Percentiles rank a stretch among this genome's conserved stretches.
These are phyloP conservation scores for Gadopsis marmoratus DNA, from an alignment of 2,797 vertebrate genomes.

Conservation along the genomic window DNA sequence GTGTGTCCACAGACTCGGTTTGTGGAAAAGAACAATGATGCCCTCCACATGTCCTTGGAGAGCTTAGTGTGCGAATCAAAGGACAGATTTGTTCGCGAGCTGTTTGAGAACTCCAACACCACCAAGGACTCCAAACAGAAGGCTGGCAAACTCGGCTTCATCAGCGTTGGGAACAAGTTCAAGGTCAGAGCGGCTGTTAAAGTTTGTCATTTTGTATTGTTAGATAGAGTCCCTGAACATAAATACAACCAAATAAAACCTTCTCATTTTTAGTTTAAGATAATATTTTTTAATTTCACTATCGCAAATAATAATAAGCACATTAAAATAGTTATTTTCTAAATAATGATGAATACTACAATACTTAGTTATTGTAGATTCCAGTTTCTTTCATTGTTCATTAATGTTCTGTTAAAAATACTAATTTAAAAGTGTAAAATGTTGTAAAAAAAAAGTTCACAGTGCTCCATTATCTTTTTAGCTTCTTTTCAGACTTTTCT, in stretches of 20 bases:
- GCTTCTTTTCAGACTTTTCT: conserved; percentile 39
- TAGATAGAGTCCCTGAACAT: background rate
- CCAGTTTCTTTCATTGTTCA: background rate
- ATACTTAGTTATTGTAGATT: background rate
- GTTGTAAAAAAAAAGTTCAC: background rate
- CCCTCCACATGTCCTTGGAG: conserved; percentile 98
- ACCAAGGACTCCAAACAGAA: conserved; percentile 96
- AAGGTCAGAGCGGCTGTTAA: conserved; percentile 87
- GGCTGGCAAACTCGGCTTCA: conserved; percentile 97
- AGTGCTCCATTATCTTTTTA: background rate
- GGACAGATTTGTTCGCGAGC: conserved; percentile 94
- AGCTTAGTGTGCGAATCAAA: conserved; percentile 97
- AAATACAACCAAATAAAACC: background rate
- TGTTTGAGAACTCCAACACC: conserved; percentile 95
- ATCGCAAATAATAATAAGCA: background rate
- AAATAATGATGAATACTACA: background rate
- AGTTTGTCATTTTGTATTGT: background rate
- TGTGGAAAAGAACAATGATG: conserved; percentile 99
- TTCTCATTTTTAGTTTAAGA: background rate
- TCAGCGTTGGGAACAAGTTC: conserved; percentile 99
- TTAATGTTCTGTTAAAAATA: background rate
- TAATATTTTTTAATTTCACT: background rate
- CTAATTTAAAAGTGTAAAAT: background rate
- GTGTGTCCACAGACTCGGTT: conserved; percentile 90
- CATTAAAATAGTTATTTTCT: background rate